phyloP scores from a whole-genome alignment of 2,797 vertebrate genomes.

The Varecia variegata region DNA sequence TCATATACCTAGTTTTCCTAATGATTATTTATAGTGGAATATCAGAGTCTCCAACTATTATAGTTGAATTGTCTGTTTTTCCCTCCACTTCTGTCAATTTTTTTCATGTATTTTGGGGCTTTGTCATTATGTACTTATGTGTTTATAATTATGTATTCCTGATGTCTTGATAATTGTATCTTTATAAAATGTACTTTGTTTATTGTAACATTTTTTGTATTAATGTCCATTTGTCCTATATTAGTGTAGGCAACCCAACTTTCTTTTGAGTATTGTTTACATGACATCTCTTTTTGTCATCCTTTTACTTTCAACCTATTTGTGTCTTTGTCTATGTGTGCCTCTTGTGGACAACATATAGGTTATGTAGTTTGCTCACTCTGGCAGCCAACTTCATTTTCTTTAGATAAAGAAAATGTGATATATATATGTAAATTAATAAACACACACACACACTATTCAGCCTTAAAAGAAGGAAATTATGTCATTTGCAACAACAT shows the following conservation, averaged over 20 bases:
- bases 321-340: background rate
- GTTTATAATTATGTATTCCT: background rate
- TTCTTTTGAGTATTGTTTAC: background rate
- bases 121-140: background rate
- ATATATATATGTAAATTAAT: too few species aligned
- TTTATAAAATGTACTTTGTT: background rate
- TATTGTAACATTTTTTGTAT: background rate
- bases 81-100: background rate
- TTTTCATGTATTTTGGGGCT: background rate
- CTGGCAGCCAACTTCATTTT: background rate
- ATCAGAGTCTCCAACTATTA: background rate
- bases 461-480: background rate
- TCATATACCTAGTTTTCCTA: background rate
- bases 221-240: background rate
- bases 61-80: background rate
- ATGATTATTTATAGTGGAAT: background rate
- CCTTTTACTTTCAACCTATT: background rate
- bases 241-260: background rate
- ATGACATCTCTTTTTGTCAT: background rate
- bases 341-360: background rate
- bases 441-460: background rate
- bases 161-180: background rate
- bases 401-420: background rate
- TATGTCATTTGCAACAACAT: background rate
- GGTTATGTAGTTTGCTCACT: background rate